Percentiles rank a stretch among this genome's conserved stretches.
Evolutionary conservation across 2,113 vertebrate species (phyloP).

Genomic region (Cichladusa arquata): DNA sequence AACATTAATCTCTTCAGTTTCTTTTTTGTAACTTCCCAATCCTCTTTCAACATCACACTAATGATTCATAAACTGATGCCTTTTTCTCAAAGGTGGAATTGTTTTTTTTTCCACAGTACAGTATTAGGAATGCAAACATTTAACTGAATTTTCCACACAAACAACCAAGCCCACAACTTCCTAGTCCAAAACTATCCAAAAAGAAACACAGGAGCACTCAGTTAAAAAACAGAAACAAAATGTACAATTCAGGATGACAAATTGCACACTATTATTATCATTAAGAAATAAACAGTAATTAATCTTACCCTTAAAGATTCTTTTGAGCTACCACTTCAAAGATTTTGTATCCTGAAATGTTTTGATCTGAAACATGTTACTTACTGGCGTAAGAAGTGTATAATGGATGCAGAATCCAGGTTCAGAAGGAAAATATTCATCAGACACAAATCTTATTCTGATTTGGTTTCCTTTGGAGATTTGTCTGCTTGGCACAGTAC

Average conservation of each 20-base stretch:
- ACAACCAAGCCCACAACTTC: not conserved
- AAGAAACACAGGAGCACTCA: not conserved
- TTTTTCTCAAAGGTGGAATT: not conserved
- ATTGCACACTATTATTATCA: not conserved
- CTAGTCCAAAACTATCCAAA: not conserved
- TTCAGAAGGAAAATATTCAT: slow-evolving; percentile 94
- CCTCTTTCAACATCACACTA: not conserved
- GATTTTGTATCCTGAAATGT: not conserved
- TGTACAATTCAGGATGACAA: not conserved
- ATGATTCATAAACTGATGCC: not conserved
- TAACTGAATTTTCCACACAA: slow-evolving; percentile 2
- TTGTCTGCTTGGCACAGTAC: slow-evolving; percentile 78
- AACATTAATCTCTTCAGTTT: not conserved
- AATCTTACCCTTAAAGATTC: not conserved
- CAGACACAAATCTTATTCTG: slow-evolving; percentile 91
- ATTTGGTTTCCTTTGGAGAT: slow-evolving; percentile 92
- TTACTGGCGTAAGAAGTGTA: slow-evolving; percentile 83
- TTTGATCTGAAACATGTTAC: slow-evolving; percentile 29
- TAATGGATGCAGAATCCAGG: slow-evolving; percentile 96
- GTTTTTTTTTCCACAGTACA: not conserved
- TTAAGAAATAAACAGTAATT: slow-evolving; percentile 16
- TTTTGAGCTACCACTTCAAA: slow-evolving; percentile 18
- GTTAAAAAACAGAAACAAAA: not conserved
- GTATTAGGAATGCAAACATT: not conserved
- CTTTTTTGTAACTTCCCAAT: not conserved